A percentile compares a stretch with the other conserved stretches of the same genome.
These are phyloP conservation scores for Cremastobaeus sp. DNA, from an alignment of 2,888 invertebrate species.

Conservation along the genomic window DNA sequence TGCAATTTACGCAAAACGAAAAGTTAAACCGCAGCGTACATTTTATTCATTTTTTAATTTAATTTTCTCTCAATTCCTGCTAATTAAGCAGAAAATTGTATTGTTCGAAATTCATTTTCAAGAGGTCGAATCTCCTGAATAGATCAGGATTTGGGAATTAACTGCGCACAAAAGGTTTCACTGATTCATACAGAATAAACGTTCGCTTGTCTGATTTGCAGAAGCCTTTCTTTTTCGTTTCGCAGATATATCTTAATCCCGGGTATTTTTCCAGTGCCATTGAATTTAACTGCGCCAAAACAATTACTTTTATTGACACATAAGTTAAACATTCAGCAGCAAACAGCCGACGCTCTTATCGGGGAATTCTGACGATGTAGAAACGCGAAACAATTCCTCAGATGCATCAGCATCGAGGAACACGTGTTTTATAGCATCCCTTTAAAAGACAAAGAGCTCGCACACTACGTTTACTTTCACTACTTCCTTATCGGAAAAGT, in stretches of 20 bases:
- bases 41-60: no score
- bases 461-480: conserved; percentile 54
- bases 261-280: background rate
- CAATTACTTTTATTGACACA: conserved; percentile 28
- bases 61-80: no score
- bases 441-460: conserved; percentile 40
- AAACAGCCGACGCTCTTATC: conserved; percentile 18
- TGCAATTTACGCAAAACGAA: no score
- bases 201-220: conserved; percentile 11
- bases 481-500: conserved; percentile 58
- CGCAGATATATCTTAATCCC: background rate
- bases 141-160: conserved; percentile 17
- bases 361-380: conserved; percentile 13
- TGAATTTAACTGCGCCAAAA: conserved; percentile 8
- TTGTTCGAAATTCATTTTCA: no score
- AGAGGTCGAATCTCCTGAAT: conserved; percentile 1
- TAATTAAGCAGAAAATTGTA: conserved; percentile 5
- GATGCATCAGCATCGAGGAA: conserved; percentile 44
- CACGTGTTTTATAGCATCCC: conserved; percentile 40
- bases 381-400: conserved; percentile 31
- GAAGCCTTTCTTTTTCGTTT: background rate
- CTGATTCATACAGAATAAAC: conserved; percentile 15
- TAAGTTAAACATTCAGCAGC: background rate
- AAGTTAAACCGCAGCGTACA: no score
- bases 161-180: conserved; percentile 3